Conservation (phyloP, 2,113 vertebrate species). For the Cichladusa arquata region DNA sequence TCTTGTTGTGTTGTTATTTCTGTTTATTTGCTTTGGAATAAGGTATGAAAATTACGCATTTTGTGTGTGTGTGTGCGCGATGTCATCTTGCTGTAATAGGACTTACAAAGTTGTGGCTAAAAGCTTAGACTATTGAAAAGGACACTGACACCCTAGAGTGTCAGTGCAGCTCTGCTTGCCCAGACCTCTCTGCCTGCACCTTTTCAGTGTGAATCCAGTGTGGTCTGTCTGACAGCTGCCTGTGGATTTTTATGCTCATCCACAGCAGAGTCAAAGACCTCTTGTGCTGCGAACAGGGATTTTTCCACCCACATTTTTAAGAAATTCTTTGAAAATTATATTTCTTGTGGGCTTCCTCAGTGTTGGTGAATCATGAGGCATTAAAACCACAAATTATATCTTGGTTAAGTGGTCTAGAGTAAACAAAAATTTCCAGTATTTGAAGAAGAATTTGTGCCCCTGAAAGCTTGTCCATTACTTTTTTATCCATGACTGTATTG, state of each 20-base stretch:
- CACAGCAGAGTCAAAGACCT: not conserved
- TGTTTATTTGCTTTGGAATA: not conserved
- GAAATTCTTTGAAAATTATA: not conserved
- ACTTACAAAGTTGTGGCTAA: not conserved
- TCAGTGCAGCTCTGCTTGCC: not conserved
- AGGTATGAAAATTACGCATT: not conserved
- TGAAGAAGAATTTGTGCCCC: not conserved
- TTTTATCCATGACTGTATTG: not conserved
- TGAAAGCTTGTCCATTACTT: not conserved
- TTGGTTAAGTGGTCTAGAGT: not conserved
- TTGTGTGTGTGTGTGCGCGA: not conserved
- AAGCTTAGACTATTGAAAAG: not conserved
- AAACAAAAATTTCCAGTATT: slow-evolving; percentile 37
- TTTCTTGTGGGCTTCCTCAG: slow-evolving; percentile 8
- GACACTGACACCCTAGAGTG: not conserved
- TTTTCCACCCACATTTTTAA: not conserved
- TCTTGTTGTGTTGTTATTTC: not conserved
- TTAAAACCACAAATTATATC: not conserved
- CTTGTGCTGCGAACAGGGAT: not conserved
- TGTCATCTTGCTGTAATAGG: not conserved
- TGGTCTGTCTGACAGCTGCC: not conserved
- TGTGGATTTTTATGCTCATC: not conserved
- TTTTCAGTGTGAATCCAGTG: not conserved
- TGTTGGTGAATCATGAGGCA: not conserved
- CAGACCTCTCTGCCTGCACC: not conserved